A percentile compares a stretch with the other conserved stretches of the same genome.
Evolutionary conservation across 2,888 invertebrate genomes (phyloP).

Genomic region (Myopa testacea): DNA sequence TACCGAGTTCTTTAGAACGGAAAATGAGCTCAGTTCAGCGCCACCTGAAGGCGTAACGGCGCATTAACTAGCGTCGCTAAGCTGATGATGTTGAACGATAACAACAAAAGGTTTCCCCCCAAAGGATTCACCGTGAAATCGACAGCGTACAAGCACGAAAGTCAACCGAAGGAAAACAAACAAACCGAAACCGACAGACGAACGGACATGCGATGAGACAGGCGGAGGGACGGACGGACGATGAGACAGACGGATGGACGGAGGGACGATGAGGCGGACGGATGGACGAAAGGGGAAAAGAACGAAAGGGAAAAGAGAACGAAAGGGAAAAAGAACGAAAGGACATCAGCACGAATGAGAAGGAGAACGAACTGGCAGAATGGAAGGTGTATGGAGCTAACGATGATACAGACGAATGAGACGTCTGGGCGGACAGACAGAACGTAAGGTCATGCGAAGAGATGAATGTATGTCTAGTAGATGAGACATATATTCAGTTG

Average conservation of each 20-base stretch:
- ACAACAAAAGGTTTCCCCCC: constrained; percentile 12
- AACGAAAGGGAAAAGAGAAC: too few relatives aligned
- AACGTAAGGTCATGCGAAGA: too few relatives aligned
- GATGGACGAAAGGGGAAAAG: too few relatives aligned
- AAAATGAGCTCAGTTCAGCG: constrained; percentile 30
- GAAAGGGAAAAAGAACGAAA: too few relatives aligned
- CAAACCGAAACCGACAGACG: not conserved
- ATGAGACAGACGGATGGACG: too few relatives aligned
- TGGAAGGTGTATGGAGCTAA: not conserved
- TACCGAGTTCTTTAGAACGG: constrained; percentile 27
- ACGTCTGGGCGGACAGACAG: too few relatives aligned
- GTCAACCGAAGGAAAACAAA: constrained; percentile 4
- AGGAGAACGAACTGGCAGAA: not conserved
- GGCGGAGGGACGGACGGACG: too few relatives aligned
- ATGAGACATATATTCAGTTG: too few relatives aligned
- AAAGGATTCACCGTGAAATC: constrained; percentile 24
- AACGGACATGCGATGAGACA: too few relatives aligned
- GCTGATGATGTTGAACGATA: not conserved
- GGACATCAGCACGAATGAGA: not conserved
- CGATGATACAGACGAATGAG: too few relatives aligned
- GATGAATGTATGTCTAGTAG: too few relatives aligned
- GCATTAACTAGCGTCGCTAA: constrained; percentile 16
- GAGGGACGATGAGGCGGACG: too few relatives aligned
- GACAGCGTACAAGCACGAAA: not conserved
- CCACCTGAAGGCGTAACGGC: constrained; percentile 30